Evolutionary conservation across 2,888 invertebrate genomes (phyloP).

Genomic region (Melinopterus prodromus): DNA sequence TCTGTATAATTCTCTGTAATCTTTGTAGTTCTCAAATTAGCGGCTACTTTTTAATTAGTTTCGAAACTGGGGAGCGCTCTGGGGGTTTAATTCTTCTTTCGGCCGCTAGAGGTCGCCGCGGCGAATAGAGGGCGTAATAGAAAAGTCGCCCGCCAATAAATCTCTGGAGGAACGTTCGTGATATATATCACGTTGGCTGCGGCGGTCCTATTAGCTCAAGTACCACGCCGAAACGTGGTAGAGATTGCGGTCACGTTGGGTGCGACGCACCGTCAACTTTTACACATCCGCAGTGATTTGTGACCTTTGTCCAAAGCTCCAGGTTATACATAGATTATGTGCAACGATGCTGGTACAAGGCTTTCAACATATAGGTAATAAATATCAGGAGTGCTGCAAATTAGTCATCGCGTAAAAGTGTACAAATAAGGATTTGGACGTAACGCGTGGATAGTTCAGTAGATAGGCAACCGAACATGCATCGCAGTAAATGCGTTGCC

Average conservation of each 20-base stretch:
- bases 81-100: not conserved
- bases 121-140: not conserved
- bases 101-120: not conserved
- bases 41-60: not conserved
- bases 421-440: no score
- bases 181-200: not conserved
- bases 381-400: no score
- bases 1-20: no score
- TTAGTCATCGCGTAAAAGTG: no score
- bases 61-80: not conserved
- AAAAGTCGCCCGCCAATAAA: not conserved
- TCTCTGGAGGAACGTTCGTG: not conserved
- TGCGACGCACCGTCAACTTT: not conserved
- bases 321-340: not conserved
- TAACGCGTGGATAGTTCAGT: no score
- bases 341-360: no score
- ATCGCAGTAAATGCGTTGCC: no score
- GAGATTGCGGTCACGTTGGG: constrained; percentile 4
- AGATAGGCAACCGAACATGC: no score
- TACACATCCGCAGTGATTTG: not conserved
- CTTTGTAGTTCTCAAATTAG: no score
- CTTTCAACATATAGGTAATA: no score
- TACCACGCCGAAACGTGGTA: not conserved
- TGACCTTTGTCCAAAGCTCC: not conserved
- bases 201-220: constrained; percentile 4